These are phyloP conservation scores for Diabrotica undecimpunctata DNA, from an alignment of 1,140 invertebrate species.

Conservation along the genomic window DNA sequence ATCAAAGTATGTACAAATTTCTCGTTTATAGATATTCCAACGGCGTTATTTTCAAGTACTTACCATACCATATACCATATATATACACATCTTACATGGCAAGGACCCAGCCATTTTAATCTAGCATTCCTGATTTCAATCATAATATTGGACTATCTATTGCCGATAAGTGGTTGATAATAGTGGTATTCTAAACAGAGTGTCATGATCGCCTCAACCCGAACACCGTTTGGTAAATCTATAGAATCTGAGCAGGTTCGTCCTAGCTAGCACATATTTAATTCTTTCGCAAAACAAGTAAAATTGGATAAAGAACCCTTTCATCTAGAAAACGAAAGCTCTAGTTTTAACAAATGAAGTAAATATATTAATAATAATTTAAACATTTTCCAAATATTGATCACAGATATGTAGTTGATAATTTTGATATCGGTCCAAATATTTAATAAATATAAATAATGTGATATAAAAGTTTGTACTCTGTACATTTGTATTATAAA, in stretches of 20 bases:
- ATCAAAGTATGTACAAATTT: neutral
- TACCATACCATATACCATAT: neutral
- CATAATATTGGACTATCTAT: too few relatives aligned
- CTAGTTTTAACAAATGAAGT: too few relatives aligned
- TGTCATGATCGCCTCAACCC: too few relatives aligned
- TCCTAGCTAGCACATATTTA: neutral
- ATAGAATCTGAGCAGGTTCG: neutral
- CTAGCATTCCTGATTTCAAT: too few relatives aligned
- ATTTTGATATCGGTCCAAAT: neutral
- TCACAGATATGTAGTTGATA: slow-evolving; percentile 16
- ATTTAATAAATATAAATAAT: slow-evolving; percentile 20
- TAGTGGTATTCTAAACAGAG: too few relatives aligned
- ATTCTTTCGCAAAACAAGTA: neutral
- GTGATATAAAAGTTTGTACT: slow-evolving; percentile 34
- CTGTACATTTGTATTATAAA: slow-evolving; percentile 38
- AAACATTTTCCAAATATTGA: slow-evolving; percentile 24
- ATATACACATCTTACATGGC: too few relatives aligned
- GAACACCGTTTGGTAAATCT: neutral
- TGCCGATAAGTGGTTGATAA: too few relatives aligned
- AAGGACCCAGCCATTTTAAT: too few relatives aligned
- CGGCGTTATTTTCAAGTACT: neutral
- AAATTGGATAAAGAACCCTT: slow-evolving; percentile 2
- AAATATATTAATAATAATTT: slow-evolving; percentile 27
- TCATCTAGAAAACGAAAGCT: slow-evolving; percentile 23
- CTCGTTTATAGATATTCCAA: neutral